phyloP scores from a whole-genome alignment of 2,888 invertebrate genomes.

The Antheraea assamensis region DNA sequence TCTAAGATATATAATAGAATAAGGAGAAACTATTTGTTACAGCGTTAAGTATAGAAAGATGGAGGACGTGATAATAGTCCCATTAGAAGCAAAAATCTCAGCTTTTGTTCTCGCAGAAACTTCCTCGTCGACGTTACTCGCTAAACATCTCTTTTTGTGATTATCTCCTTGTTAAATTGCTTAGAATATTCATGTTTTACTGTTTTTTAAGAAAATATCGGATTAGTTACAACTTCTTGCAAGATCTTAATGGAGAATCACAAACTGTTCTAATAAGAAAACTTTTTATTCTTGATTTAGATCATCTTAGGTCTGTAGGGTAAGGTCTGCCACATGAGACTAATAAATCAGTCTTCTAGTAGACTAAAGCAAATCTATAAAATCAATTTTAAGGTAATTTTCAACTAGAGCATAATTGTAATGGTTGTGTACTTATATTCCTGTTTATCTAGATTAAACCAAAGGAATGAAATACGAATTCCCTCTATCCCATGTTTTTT shows the following conservation, averaged over 20 bases:
- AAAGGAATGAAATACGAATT: too few species aligned
- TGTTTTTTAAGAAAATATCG: neutral
- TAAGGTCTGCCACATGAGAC: too few species aligned
- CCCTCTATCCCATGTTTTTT: too few species aligned
- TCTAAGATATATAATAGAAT: neutral
- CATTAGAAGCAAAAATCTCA: slow-evolving; percentile 31
- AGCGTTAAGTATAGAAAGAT: slow-evolving; percentile 20
- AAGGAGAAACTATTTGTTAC: neutral
- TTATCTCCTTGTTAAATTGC: slow-evolving; percentile 20
- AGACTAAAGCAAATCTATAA: too few species aligned
- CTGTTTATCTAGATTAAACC: too few species aligned
- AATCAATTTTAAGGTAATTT: too few species aligned
- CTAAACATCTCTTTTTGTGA: slow-evolving; percentile 28
- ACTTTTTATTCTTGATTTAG: too few species aligned
- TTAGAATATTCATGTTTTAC: slow-evolving; percentile 2
- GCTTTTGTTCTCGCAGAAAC: slow-evolving; percentile 30
- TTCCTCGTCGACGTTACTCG: slow-evolving; percentile 24
- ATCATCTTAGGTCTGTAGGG: too few species aligned
- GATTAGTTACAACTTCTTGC: neutral
- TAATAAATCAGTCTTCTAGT: too few species aligned
- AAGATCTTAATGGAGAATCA: neutral
- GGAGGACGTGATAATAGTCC: slow-evolving; percentile 32
- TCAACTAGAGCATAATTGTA: too few species aligned
- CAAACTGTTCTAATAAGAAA: neutral
- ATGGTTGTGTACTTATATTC: too few species aligned